Conservation (phyloP, 1,140 invertebrate genomes). For the Hyposmocoma kahamanoa region DNA sequence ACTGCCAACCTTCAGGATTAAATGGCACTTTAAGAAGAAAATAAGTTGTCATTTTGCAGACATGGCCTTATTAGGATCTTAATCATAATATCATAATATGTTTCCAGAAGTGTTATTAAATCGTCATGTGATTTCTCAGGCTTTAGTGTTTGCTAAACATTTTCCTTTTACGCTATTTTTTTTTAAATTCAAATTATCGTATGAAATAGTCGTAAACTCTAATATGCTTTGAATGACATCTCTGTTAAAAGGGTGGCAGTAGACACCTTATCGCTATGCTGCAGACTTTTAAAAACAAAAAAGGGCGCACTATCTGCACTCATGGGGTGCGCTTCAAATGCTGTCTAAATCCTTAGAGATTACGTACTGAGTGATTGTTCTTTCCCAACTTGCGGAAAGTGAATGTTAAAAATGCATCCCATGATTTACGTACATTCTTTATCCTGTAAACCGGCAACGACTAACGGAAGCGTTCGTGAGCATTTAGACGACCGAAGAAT, state of each 20-base stretch:
- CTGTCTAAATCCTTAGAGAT: constrained; percentile 65
- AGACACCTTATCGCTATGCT: constrained; percentile 48
- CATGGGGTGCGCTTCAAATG: constrained; percentile 25
- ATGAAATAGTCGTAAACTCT: constrained; percentile 17
- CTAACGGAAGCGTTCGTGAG: no score
- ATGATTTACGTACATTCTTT: constrained; percentile 41
- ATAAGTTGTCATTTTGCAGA: no score
- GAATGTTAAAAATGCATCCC: constrained; percentile 55
- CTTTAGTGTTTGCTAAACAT: neutral
- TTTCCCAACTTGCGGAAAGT: constrained; percentile 58
- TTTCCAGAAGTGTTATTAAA: neutral
- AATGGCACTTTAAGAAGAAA: no score
- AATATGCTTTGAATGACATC: constrained; percentile 34
- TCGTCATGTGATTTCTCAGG: neutral
- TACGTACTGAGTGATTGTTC: constrained; percentile 68
- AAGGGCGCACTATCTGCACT: constrained; percentile 33
- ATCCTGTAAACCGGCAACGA: no score
- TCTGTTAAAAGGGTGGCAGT: constrained; percentile 28
- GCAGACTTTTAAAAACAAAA: constrained; percentile 63
- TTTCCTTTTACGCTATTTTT: neutral
- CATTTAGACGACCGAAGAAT: no score
- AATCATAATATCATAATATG: no score
- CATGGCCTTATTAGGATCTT: no score
- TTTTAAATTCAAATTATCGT: neutral
- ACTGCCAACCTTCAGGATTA: no score